Conservation (phyloP, 2,113 vertebrate genomes). For the Sphaerodactylus townsendi region DNA sequence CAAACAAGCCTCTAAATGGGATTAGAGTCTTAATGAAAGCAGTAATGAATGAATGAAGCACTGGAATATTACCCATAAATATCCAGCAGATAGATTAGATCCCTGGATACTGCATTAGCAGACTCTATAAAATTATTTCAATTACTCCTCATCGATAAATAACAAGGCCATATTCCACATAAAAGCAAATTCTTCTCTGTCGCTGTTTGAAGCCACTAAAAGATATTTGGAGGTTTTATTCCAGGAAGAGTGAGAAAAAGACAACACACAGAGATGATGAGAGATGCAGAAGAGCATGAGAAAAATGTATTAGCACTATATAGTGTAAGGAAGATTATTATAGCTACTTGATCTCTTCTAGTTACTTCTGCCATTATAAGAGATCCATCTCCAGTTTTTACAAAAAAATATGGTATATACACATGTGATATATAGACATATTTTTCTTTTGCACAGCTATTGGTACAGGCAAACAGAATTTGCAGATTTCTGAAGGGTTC, state of each 20-base stretch:
- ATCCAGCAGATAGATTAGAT: slow-evolving; percentile 73
- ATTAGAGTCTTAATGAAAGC: slow-evolving; percentile 76
- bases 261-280: slow-evolving; percentile 5
- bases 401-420: not conserved
- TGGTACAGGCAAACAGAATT: not conserved
- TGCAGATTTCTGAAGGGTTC: not conserved
- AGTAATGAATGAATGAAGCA: slow-evolving; percentile 71
- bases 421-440: not conserved
- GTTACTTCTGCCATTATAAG: not conserved
- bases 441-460: not conserved
- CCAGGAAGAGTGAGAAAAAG: slow-evolving; percentile 23
- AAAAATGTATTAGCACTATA: not conserved
- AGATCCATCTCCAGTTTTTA: not conserved
- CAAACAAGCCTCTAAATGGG: slow-evolving; percentile 76
- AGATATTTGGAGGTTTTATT: slow-evolving; percentile 34
- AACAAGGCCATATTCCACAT: slow-evolving; percentile 57
- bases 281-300: not conserved
- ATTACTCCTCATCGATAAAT: slow-evolving; percentile 72
- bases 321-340: not conserved
- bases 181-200: slow-evolving; percentile 46
- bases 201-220: not conserved
- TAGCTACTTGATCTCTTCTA: not conserved
- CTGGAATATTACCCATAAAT: slow-evolving; percentile 74
- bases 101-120: slow-evolving; percentile 64
- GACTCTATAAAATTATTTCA: slow-evolving; percentile 71